Percentiles rank a stretch among this genome's conserved stretches.
Conservation (phyloP, 2,888 invertebrate genomes). For the Leptinotarsa rubiginosa region DNA sequence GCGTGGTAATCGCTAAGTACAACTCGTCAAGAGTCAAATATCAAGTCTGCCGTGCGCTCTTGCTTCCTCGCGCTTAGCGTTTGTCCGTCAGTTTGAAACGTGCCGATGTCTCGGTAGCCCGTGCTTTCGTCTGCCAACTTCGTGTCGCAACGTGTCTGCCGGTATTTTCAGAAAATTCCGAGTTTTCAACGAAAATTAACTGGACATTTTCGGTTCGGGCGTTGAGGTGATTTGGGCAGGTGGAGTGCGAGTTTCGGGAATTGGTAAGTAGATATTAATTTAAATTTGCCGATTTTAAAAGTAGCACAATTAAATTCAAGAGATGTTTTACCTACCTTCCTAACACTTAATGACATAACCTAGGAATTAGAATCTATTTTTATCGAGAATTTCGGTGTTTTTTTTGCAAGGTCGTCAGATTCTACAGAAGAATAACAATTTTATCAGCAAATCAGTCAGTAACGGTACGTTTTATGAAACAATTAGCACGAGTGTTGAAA, state of each 20-base stretch:
- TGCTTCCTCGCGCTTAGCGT: constrained; percentile 18
- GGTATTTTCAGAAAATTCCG: constrained; percentile 8
- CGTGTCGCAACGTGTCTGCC: constrained; percentile 32
- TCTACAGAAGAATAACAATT: background rate
- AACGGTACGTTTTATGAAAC: background rate
- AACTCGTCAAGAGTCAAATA: constrained; percentile 28
- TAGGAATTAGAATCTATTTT: constrained; percentile 15
- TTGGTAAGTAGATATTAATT: constrained; percentile 6
- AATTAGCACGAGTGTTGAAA: background rate
- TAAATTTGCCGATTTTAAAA: background rate
- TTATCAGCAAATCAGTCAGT: background rate
- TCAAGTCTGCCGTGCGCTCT: constrained; percentile 26
- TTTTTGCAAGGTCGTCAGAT: constrained; percentile 21
- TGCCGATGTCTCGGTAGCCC: constrained; percentile 31
- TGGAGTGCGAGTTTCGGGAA: constrained; percentile 1
- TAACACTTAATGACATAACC: constrained; percentile 13
- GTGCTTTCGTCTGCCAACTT: constrained; percentile 22
- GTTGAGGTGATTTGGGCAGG: constrained; percentile 5
- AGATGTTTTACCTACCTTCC: constrained; percentile 7
- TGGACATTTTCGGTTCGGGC: constrained; percentile 10
- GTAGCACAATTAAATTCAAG: constrained; percentile 3
- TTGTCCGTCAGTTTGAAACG: constrained; percentile 32
- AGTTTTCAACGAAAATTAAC: constrained; percentile 16
- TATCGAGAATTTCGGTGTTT: constrained; percentile 19
- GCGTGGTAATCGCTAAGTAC: constrained; percentile 2